A percentile compares a stretch with the other conserved stretches of the same genome.
Evolutionary conservation across 2,888 invertebrate species (phyloP).

Genomic region (Leucozona laternaria): DNA sequence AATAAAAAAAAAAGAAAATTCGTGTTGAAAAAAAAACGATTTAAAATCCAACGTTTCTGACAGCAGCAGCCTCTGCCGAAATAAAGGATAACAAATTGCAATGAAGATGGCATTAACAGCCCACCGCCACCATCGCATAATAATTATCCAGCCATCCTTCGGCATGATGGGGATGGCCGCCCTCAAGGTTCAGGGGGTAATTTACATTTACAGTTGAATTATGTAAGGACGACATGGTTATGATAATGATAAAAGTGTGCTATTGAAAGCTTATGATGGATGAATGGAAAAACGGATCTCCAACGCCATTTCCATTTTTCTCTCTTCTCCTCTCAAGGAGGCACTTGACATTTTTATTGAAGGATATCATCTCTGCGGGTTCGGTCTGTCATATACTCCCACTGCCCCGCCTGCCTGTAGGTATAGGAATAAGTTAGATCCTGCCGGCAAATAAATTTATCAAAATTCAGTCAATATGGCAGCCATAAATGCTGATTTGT

Average conservation of each 20-base stretch:
- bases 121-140: constrained; percentile 16
- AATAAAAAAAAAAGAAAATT: not conserved
- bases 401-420: not conserved
- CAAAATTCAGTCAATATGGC: constrained; percentile 56
- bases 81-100: constrained; percentile 58
- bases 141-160: constrained; percentile 30
- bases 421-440: constrained; percentile 14
- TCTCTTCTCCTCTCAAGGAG: not conserved
- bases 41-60: constrained; percentile 32
- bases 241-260: constrained; percentile 52
- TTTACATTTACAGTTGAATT: constrained; percentile 32
- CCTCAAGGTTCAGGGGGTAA: constrained; percentile 13
- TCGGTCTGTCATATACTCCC: not conserved
- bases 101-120: constrained; percentile 44
- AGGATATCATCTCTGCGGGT: constrained; percentile 5
- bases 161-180: too few species aligned
- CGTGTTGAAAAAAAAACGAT: not conserved
- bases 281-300: constrained; percentile 40
- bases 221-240: constrained; percentile 28
- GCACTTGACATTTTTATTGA: not conserved
- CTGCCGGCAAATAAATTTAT: constrained; percentile 49
- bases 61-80: constrained; percentile 14
- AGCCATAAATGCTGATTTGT: constrained; percentile 63
- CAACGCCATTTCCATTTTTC: not conserved
- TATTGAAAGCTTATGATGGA: constrained; percentile 48